A percentile compares a stretch with the other conserved stretches of the same genome.
Evolutionary conservation across 2,888 invertebrate genomes (phyloP).

Genomic region (Oxytorus armatus): DNA sequence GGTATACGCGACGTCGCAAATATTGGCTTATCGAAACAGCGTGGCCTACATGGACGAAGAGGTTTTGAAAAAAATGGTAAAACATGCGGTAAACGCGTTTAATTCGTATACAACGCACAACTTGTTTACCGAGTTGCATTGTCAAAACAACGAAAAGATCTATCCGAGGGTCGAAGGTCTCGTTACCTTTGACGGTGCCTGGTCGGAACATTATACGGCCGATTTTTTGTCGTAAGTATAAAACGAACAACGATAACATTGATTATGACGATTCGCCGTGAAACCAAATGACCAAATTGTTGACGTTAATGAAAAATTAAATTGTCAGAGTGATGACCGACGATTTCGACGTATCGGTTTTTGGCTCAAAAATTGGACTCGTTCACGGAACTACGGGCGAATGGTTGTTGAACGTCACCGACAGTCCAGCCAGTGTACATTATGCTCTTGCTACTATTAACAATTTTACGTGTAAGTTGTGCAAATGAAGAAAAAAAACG

Average conservation of each 20-base stretch:
- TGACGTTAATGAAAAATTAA: not conserved
- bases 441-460: constrained; percentile 72
- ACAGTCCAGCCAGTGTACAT: constrained; percentile 85
- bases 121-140: constrained; percentile 73
- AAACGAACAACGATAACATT: constrained; percentile 1
- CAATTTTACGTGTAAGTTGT: constrained; percentile 72
- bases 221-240: constrained; percentile 74
- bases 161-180: constrained; percentile 73
- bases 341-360: constrained; percentile 86
- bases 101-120: constrained; percentile 73
- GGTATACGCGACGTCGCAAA: constrained; percentile 76
- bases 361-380: constrained; percentile 87
- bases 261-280: no score
- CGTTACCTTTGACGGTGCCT: constrained; percentile 77
- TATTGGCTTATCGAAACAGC: constrained; percentile 76
- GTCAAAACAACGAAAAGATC: constrained; percentile 60
- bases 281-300: no score
- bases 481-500: no score
- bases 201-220: constrained; percentile 72
- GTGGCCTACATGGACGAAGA: constrained; percentile 75
- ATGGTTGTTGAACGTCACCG: constrained; percentile 87
- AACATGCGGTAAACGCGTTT: constrained; percentile 73
- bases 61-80: constrained; percentile 72
- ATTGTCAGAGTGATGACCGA: constrained; percentile 86
- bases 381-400: constrained; percentile 88